Conservation (phyloP, 2,113 vertebrate genomes). For the Lutjanus erythropterus region DNA sequence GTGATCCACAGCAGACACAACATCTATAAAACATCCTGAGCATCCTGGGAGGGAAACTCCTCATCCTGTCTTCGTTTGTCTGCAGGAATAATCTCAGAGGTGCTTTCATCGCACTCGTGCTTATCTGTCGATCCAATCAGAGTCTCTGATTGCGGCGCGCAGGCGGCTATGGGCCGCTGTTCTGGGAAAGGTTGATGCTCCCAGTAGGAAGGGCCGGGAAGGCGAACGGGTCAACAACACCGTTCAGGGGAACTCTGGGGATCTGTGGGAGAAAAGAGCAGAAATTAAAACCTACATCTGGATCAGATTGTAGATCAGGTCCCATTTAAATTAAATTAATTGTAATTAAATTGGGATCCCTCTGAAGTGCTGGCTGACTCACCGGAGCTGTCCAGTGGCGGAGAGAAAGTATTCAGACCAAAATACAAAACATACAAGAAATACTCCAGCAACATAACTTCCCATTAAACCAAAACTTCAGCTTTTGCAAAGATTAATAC, state of each 20-base stretch:
- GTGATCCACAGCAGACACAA: not conserved
- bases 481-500: too few relatives aligned
- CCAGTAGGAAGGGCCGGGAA: not conserved
- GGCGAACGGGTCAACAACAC: slow-evolving; percentile 13
- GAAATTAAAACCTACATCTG: not conserved
- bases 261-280: slow-evolving; percentile 29
- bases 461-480: too few relatives aligned
- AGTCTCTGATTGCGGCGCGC: too few relatives aligned
- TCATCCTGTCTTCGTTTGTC: not conserved
- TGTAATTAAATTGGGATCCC: too few relatives aligned
- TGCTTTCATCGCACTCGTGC: not conserved
- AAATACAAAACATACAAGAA: too few relatives aligned
- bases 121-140: not conserved
- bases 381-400: too few relatives aligned
- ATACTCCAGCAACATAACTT: too few relatives aligned
- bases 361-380: too few relatives aligned
- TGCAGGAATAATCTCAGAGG: not conserved
- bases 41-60: not conserved
- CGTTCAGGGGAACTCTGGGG: slow-evolving; percentile 29
- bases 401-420: too few relatives aligned
- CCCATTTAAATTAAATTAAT: not conserved
- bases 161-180: not conserved
- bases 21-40: not conserved
- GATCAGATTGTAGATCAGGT: not conserved
- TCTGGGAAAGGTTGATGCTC: slow-evolving; percentile 26